Percentiles rank a stretch among this genome's conserved stretches.
phyloP scores from a whole-genome alignment of 2,113 vertebrate species.

The Nymphicus hollandicus region DNA sequence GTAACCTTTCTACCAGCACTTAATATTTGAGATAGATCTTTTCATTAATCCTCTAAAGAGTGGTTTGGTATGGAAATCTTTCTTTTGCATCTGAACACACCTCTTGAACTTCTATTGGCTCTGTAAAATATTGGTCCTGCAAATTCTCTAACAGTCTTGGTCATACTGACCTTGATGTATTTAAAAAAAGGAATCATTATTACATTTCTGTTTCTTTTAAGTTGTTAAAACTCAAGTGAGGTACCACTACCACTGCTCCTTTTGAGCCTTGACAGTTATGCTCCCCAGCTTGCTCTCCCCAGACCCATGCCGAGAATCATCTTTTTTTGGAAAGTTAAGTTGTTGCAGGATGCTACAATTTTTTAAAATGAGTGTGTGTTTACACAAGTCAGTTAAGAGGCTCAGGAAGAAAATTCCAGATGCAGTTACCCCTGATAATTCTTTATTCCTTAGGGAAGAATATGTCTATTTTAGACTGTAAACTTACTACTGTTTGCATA shows the following conservation, averaged over 20 bases:
- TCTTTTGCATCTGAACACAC: neutral
- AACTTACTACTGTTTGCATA: neutral
- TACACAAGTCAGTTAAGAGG: neutral
- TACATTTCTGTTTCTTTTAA: neutral
- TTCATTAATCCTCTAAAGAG: neutral
- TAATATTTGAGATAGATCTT: neutral
- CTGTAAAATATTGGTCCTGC: neutral
- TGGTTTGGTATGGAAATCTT: neutral
- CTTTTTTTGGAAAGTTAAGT: neutral
- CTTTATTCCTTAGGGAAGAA: neutral
- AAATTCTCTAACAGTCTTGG: neutral
- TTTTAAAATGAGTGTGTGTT: neutral
- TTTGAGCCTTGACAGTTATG: neutral
- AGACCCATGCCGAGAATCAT: neutral
- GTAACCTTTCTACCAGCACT: neutral
- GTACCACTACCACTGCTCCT: neutral
- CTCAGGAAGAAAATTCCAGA: neutral
- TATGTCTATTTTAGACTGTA: neutral
- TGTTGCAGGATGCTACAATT: neutral
- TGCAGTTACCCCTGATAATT: neutral
- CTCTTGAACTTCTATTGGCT: neutral
- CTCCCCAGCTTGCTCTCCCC: neutral
- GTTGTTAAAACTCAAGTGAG: neutral
- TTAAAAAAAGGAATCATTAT: neutral
- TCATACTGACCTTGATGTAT: neutral